phyloP scores from a whole-genome alignment of 1,140 invertebrate genomes.

The Sarcophaga peregrina region DNA sequence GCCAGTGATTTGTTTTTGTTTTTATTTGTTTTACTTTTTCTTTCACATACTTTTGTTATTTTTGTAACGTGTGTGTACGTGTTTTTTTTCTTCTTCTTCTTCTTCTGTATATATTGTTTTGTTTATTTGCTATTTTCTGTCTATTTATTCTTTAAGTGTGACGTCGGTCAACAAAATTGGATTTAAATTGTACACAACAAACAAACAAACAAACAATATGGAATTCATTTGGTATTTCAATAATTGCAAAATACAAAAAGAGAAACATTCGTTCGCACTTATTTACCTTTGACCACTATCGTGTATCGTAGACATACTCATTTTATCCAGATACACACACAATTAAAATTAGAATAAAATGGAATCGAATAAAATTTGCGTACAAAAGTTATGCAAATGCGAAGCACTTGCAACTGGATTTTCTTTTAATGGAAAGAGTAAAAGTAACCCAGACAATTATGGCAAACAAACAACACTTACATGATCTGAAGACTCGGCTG shows the following conservation, averaged over 20 bases:
- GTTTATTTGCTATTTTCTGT: not conserved
- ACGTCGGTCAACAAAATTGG: slow-evolving; percentile 20
- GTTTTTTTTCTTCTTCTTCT: not conserved
- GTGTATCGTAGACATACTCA: not conserved
- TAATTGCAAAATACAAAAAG: not conserved
- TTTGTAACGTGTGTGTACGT: not conserved
- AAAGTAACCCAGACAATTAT: not conserved
- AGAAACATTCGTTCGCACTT: not conserved
- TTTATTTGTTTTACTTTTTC: not conserved
- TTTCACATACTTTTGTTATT: not conserved
- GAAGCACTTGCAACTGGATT: not conserved
- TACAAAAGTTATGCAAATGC: slow-evolving; percentile 3
- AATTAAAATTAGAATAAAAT: not conserved
- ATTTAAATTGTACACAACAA: slow-evolving; percentile 31
- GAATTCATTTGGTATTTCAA: slow-evolving; percentile 29
- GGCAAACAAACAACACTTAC: slow-evolving; percentile 54
- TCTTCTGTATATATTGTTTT: not conserved
- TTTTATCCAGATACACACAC: not conserved
- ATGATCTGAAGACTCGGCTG: slow-evolving; percentile 65
- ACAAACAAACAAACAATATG: not conserved
- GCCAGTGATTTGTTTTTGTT: not conserved
- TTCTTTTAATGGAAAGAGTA: not conserved
- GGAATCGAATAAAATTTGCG: slow-evolving; percentile 1
- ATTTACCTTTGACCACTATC: slow-evolving; percentile 12
- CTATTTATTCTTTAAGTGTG: slow-evolving; percentile 13